Evolutionary conservation across 1,140 invertebrate species (phyloP).

Genomic region (Leptinotarsa defecta): DNA sequence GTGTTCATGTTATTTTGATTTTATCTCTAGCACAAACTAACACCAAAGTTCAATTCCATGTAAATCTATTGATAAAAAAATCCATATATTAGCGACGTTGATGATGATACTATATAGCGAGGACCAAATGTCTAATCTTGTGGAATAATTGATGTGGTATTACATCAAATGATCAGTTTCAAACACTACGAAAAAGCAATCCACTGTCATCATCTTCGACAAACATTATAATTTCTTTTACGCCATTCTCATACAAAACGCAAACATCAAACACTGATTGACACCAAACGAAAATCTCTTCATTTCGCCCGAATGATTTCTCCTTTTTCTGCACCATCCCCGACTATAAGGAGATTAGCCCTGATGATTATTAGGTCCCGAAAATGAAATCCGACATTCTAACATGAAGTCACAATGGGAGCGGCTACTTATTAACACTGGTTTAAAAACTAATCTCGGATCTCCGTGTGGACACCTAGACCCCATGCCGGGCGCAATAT

Average conservation of each 20-base stretch:
- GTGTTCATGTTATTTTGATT: too few species aligned
- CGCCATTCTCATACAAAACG: not conserved
- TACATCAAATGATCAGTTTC: too few species aligned
- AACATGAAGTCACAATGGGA: conserved; percentile 3
- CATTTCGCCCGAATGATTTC: not conserved
- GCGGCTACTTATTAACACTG: not conserved
- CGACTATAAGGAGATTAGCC: not conserved
- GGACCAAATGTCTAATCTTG: too few species aligned
- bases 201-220: too few species aligned
- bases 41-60: too few species aligned
- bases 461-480: conserved; percentile 1
- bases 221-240: too few species aligned
- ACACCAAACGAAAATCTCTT: not conserved
- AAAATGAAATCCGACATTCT: conserved; percentile 8
- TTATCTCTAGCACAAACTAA: too few species aligned
- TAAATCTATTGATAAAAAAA: too few species aligned
- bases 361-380: not conserved
- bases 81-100: too few species aligned
- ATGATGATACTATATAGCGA: too few species aligned
- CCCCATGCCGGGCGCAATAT: not conserved
- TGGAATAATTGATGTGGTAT: too few species aligned
- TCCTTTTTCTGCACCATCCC: not conserved
- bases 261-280: not conserved
- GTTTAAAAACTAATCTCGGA: conserved; percentile 3
- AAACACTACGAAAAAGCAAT: too few species aligned